Conservation (phyloP, 2,888 invertebrate genomes). For the Erebia ligea region DNA sequence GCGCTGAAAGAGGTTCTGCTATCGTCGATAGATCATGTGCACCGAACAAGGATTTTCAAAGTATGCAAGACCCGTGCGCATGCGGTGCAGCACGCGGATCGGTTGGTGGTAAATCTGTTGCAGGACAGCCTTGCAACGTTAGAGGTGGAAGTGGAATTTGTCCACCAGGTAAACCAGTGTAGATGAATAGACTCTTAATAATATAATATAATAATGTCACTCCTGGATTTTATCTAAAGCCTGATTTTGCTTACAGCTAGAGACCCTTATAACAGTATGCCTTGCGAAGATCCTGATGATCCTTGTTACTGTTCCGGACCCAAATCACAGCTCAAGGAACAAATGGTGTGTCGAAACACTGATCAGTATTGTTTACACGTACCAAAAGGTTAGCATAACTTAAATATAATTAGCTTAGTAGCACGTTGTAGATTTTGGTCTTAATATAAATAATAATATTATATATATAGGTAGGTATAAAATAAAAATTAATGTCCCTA, state of each 20-base stretch:
- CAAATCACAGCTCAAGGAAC: constrained; percentile 53
- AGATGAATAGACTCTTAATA: neutral
- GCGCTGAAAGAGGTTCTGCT: constrained; percentile 46
- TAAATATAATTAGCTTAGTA: neutral
- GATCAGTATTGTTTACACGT: constrained; percentile 74
- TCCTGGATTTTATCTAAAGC: neutral
- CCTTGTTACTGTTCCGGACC: constrained; percentile 72
- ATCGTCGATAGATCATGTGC: constrained; percentile 68
- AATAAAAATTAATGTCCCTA: neutral
- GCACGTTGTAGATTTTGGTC: neutral
- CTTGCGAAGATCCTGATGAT: constrained; percentile 69
- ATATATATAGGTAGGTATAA: neutral
- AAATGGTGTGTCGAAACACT: constrained; percentile 70
- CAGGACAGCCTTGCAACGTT: constrained; percentile 44
- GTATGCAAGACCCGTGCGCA: constrained; percentile 62
- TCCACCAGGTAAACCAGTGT: constrained; percentile 52
- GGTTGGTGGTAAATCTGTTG: constrained; percentile 36
- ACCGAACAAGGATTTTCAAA: constrained; percentile 61
- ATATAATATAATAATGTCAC: neutral
- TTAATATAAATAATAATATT: neutral
- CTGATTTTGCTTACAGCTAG: constrained; percentile 45
- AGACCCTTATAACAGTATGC: constrained; percentile 67
- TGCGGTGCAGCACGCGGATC: constrained; percentile 60
- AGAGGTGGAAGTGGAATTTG: constrained; percentile 50
- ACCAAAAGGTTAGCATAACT: constrained; percentile 66